These are phyloP conservation scores for Hirtodrosophila alboralis DNA, from an alignment of 2,888 invertebrate genomes.

Conservation along the genomic window DNA sequence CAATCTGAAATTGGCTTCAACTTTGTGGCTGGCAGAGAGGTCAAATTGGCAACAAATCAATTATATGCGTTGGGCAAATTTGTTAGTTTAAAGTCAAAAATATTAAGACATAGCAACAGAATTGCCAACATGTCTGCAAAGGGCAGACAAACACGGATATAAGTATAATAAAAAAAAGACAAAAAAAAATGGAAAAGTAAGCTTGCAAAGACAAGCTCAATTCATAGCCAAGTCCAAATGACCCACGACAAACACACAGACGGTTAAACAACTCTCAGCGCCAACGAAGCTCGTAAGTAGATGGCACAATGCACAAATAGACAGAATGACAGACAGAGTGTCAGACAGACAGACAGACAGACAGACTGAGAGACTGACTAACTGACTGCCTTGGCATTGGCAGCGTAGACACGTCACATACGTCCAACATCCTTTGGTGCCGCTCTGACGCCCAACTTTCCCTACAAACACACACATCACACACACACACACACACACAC, in stretches of 20 bases:
- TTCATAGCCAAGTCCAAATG: slow-evolving; percentile 58
- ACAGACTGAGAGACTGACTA: slow-evolving; percentile 22
- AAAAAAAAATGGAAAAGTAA: not conserved
- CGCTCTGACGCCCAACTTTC: slow-evolving; percentile 46
- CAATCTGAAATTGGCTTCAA: not conserved
- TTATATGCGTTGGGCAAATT: slow-evolving; percentile 31
- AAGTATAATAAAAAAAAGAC: too few relatives aligned
- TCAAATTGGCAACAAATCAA: slow-evolving; percentile 12
- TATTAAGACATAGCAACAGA: slow-evolving; percentile 6
- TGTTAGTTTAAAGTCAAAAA: slow-evolving; percentile 21
- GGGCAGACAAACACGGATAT: too few relatives aligned
- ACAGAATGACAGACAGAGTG: slow-evolving; percentile 2
- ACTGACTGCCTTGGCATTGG: slow-evolving; percentile 44
- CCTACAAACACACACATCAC: slow-evolving; percentile 15
- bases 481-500: slow-evolving; percentile 16
- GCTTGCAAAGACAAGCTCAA: slow-evolving; percentile 5
- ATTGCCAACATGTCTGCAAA: slow-evolving; percentile 1
- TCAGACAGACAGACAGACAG: slow-evolving; percentile 18
- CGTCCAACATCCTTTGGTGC: slow-evolving; percentile 53
- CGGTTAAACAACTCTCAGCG: slow-evolving; percentile 39
- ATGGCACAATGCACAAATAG: slow-evolving; percentile 39
- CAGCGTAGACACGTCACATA: slow-evolving; percentile 39
- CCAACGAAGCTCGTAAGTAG: slow-evolving; percentile 45
- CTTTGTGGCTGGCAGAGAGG: slow-evolving; percentile 16
- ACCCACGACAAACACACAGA: slow-evolving; percentile 39